phyloP scores from a whole-genome alignment of 1,140 invertebrate genomes.

The Bombus polaris region DNA sequence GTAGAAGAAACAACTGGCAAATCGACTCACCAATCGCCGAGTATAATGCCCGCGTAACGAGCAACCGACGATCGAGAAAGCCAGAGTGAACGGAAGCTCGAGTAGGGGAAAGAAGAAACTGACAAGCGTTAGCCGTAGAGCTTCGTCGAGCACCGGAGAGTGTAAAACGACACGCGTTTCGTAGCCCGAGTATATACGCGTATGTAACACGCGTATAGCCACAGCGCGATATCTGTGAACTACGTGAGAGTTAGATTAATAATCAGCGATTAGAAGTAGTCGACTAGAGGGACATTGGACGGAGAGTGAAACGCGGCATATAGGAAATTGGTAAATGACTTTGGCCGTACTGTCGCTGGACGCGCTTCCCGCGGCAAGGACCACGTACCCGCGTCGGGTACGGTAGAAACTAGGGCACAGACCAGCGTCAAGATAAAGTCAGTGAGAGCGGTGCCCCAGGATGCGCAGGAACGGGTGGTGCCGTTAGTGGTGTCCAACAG shows the following conservation, averaged over 20 bases:
- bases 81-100: neutral
- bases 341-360: constrained; percentile 27
- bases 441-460: constrained; percentile 65
- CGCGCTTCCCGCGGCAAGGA: constrained; percentile 11
- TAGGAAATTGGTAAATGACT: constrained; percentile 51
- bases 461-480: constrained; percentile 75
- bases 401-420: constrained; percentile 67
- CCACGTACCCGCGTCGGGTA: constrained; percentile 68
- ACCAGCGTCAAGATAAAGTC: constrained; percentile 78
- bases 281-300: neutral
- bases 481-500: constrained; percentile 75
- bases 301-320: neutral
- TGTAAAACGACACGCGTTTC: constrained; percentile 10
- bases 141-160: neutral
- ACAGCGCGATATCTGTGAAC: neutral
- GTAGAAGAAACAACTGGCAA: constrained; percentile 18
- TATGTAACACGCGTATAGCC: neutral
- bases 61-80: neutral
- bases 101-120: no score
- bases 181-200: neutral
- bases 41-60: constrained; percentile 59
- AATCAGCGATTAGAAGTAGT: neutral
- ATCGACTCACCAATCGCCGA: constrained; percentile 7
- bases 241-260: constrained; percentile 5
- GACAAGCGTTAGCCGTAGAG: neutral